Percentiles rank a stretch among this genome's conserved stretches.
Conservation (phyloP, 2,888 invertebrate genomes). For the Pachliopta kotzebuea region DNA sequence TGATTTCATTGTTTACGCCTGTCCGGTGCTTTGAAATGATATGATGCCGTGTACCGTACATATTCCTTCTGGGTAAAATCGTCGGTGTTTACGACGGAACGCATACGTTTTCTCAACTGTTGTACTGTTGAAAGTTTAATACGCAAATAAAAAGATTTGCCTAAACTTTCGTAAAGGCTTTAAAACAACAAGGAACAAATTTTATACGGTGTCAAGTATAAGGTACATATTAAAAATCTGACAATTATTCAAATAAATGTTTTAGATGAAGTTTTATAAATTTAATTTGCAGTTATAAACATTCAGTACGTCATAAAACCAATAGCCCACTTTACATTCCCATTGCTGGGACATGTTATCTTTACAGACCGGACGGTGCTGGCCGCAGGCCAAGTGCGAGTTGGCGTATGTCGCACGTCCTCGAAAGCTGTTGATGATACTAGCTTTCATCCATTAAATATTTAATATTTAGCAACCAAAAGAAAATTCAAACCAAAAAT, state of each 20-base stretch:
- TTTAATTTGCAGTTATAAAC: too few species aligned
- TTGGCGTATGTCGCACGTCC: too few species aligned
- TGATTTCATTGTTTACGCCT: constrained; percentile 31
- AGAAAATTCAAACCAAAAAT: neutral
- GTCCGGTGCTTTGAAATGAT: constrained; percentile 28
- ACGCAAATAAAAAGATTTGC: constrained; percentile 18
- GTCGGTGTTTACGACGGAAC: constrained; percentile 27
- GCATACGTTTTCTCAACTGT: constrained; percentile 22
- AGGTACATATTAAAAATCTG: neutral
- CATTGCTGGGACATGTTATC: too few species aligned
- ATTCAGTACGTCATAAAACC: too few species aligned
- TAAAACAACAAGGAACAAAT: neutral
- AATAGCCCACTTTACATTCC: too few species aligned
- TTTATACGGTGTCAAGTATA: neutral
- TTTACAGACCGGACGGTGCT: too few species aligned
- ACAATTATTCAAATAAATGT: neutral
- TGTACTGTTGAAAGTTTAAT: constrained; percentile 9
- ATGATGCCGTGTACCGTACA: constrained; percentile 25
- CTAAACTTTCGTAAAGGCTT: constrained; percentile 10
- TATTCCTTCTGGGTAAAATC: constrained; percentile 25
- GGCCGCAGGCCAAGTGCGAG: too few species aligned
- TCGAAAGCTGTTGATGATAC: too few species aligned
- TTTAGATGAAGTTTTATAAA: too few species aligned
- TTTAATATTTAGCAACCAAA: too few species aligned
- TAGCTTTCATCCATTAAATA: too few species aligned